These are phyloP conservation scores for Hemibagrus wyckioides DNA, from an alignment of 2,113 vertebrate species.

Conservation along the genomic window DNA sequence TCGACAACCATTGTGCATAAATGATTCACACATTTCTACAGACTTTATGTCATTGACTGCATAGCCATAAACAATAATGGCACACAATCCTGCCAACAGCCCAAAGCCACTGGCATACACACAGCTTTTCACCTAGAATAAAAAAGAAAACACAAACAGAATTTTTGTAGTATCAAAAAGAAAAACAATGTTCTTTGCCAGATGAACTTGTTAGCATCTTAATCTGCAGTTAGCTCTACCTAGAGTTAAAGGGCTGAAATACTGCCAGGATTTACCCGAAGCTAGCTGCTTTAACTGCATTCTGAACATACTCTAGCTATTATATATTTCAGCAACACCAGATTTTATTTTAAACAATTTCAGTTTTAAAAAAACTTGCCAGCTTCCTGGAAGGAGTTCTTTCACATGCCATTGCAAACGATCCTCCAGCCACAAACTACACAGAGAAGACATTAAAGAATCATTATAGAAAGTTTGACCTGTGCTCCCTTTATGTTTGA, in stretches of 20 bases:
- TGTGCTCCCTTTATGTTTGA: not conserved
- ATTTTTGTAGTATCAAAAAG: not conserved
- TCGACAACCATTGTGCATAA: not conserved
- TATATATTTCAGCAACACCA: not conserved
- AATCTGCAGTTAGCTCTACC: not conserved
- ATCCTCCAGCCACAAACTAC: slow-evolving; percentile 68
- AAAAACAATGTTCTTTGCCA: not conserved
- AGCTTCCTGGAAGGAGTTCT: slow-evolving; percentile 61
- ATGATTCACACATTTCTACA: not conserved
- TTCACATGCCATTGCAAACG: slow-evolving; percentile 65
- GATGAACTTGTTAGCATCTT: not conserved
- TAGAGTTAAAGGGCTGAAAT: not conserved
- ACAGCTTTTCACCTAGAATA: slow-evolving; percentile 63
- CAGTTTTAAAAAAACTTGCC: slow-evolving; percentile 51
- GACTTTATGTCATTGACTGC: not conserved
- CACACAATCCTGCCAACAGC: slow-evolving; percentile 62
- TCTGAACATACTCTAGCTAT: not conserved
- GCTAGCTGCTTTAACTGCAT: not conserved
- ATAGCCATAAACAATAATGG: slow-evolving; percentile 64
- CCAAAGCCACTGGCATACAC: slow-evolving; percentile 60
- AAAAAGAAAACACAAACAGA: not conserved
- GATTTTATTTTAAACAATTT: not conserved
- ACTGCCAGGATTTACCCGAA: not conserved
- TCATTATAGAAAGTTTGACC: not conserved
- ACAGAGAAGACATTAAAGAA: slow-evolving; percentile 25